Evolutionary conservation across 2,113 vertebrate species (phyloP), one percentile per base, ranked within the genome.

Genomic region (Forbesichthys agassizii): DNA sequence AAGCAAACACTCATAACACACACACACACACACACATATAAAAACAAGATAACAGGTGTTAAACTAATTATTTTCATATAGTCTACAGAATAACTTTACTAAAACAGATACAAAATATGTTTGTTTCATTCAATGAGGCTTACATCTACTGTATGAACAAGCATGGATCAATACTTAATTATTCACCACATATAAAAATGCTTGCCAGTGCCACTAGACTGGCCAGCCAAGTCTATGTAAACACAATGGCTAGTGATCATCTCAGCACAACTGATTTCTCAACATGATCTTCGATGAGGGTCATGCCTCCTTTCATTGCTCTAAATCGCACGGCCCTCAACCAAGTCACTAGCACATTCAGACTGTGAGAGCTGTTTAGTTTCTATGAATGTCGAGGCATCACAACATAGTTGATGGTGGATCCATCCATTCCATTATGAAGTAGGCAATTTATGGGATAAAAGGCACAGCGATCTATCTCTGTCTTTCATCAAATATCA

Each of bases 291-390:
- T 9, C n/a, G 18, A 61, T 18, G 7, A 13, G 16, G 61, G 61
- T 46, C 3, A 63, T 48, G 16, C 2, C 27, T 27, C 27, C 49
- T 9, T 48, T 12, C 59, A 3, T 14, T 78, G 49, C 27, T 70
- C 11, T 36, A 74, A 18, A 66, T 75, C 47, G 54, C 48, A 10
- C 27, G 16, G 3, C 1, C 7, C 1, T 1, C 20, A 49, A 64
- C 64, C 52, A 46, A 61, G 61, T 55, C 65, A 66, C 18, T 48
- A 58, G 16, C 51, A 61, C 66, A 79, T 70, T 75, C 33, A 64
- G 62, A 42, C 47, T 58, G 51, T 62, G 47, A 77, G 64, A 72
- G 62, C 46, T 12, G 16, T 16, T 16, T 16, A 16, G 16, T 16
- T 16, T 27, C 27, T 64, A 77, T 56, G 52, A 55, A 71, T 75